Evolutionary conservation across 1,140 invertebrate species (phyloP), one percentile per base, ranked within the genome.

Genomic region (Eufriesea mexicana): DNA sequence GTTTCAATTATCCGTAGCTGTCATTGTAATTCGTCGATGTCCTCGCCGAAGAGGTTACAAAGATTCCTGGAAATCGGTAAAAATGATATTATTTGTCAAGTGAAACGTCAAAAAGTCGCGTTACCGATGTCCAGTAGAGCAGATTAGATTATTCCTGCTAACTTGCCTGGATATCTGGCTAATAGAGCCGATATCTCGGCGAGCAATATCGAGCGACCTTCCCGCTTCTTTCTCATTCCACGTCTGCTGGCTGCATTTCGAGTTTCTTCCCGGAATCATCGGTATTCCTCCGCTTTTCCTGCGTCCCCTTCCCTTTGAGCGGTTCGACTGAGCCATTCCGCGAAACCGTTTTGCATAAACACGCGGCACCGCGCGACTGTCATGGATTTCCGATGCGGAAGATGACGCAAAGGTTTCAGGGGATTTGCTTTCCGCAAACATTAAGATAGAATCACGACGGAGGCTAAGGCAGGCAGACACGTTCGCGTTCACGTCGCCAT

Each of bases 291-390:
- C 55, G 62, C 28, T 42, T 83, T 81, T 51, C 71, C 55, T 42
- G 51, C 81, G 57, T 70, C 8, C 42, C 57, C 71, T 45, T 23
- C 49, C 61, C 45, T 49, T 57, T 49, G 57, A 42, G 20, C 23
- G 51, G 9, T 5, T 67, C 55, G 86, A 89, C 84, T 86, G 81
- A 89, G 82, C 84, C 83, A 89, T 89, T 89, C 70, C 49, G 75
- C 28, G 78, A 83, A 89, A 86, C 68, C 64, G 84, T 80, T 91
- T 90, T 86, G 86, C 86, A 91, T 91, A 90, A 91, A 91, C 84
- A 90, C 83, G 80, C 66, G 47, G 20, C 59, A 23, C 66, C 18
- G 35, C 67, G 72, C 18, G 16, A 72, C 47, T 70, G 55, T 79
- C 77, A 77, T 73, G 67, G 80, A 86, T 85, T 82, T 77, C 84